These are phyloP conservation scores for Melanotaenia trifasciata DNA, from an alignment of 2,797 vertebrate genomes.

Conservation along the genomic window DNA sequence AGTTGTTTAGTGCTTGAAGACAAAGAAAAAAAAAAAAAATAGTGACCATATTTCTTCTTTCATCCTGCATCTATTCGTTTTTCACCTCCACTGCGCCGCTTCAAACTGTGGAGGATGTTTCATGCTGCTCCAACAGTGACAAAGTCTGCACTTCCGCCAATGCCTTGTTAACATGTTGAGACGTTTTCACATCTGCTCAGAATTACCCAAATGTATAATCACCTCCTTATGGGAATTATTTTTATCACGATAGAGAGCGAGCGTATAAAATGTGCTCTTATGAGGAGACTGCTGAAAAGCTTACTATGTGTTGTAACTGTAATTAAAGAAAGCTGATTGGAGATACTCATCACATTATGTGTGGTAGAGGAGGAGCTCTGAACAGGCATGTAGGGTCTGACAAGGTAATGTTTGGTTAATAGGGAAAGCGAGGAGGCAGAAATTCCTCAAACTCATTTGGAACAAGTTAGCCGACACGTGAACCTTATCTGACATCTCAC, in stretches of 20 bases:
- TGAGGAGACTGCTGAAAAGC: conserved; percentile 59
- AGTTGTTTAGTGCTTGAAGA: neutral
- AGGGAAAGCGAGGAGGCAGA: conserved; percentile 44
- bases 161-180: conserved; percentile 79
- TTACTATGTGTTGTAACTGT: conserved; percentile 72
- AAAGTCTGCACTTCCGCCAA: conserved; percentile 56
- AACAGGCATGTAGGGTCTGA: conserved; percentile 51
- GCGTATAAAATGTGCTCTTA: conserved; percentile 69
- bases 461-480: conserved; percentile 60
- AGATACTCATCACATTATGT: conserved; percentile 71
- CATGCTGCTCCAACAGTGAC: conserved; percentile 24
- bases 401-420: conserved; percentile 68
- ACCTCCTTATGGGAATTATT: conserved; percentile 81
- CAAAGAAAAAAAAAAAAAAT: neutral
- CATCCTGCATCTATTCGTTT: conserved; percentile 8
- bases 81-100: conserved; percentile 12
- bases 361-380: conserved; percentile 48
- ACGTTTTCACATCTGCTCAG: conserved; percentile 83
- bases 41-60: conserved; percentile 11
- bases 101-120: conserved; percentile 10
- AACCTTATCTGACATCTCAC: conserved; percentile 56
- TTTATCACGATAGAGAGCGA: conserved; percentile 65
- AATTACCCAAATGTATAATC: conserved; percentile 82
- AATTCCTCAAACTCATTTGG: conserved; percentile 70
- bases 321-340: conserved; percentile 67